Base-by-base conservation (phyloP, 2,888 invertebrate genomes). In the Bhutanitis thaidina region DNA sequence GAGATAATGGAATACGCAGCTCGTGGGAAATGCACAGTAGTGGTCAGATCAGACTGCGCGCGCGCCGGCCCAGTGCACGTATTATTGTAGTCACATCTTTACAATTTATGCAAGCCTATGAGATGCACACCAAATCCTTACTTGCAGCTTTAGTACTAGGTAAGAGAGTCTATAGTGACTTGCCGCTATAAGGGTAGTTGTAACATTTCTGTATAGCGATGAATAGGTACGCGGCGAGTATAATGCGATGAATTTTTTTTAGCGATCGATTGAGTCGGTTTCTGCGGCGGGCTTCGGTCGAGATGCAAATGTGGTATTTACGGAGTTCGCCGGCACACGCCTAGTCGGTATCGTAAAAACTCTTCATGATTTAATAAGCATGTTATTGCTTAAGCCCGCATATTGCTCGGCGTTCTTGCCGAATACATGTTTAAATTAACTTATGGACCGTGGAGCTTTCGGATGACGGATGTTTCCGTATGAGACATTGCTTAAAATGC, bases 21-120 rank as follows among this genome's bases (percentile, higher is more conserved):
- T 84, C 90, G 90, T 90, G 90, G 90, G 90, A 90, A 90, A 85
- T 90, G 90, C 88, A 90, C 90, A 90, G 90, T 88, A 90, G 90
- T 89, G 89, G 89, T 86, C 89, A 85, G 88, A 87, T 80, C 83
- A 81, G 84, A 79, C 75, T 75, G 84, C 85, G 87, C 86, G 88
- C 87, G 87, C 90, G 89, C 86, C 86, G 83, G 82, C 87, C 89
- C 88, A 83, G 79, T 86, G 88, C 87, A 86, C 86, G 86, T 86
- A 87, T 87, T 88, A 88, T 88, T 87, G 88, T 85, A 83, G 81
- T 80, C 78, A 76, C 78, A 78, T 78, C 84, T 80, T 64, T 63
- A 60, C 63, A 62, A 64, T 62, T 63, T 64, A 70, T 61, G 82
- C 81, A 67, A 71, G 65, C 83, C 69, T 84, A 85, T 69, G 67